Base-by-base conservation (phyloP, 1,140 invertebrate species). In the Capitella teleta region DNA sequence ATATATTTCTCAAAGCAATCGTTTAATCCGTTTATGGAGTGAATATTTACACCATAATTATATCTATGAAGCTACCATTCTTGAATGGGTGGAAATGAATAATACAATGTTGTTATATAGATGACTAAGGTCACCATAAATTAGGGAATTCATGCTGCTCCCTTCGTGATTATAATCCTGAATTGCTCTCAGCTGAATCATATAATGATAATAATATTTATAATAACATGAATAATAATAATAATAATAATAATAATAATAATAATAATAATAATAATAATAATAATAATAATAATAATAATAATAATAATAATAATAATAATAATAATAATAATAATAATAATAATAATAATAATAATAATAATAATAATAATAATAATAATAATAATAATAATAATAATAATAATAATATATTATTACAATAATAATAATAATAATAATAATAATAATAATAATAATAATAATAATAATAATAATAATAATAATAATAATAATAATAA, bases 161-260 rank as follows among this genome's bases (percentile, higher is more conserved):
- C n/a, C n/a, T n/a, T n/a, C n/a, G n/a, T n/a, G n/a, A n/a, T n/a
- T n/a, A n/a, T n/a, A n/a, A n/a, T n/a, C n/a, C n/a, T n/a, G n/a
- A n/a, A n/a, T n/a, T n/a, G n/a, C n/a, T n/a, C n/a, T n/a, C n/a
- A n/a, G n/a, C n/a, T n/a, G n/a, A n/a, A n/a, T n/a, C n/a, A n/a
- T n/a, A n/a, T 49, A 42, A 34, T 49, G 40, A 34, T 49, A 49
- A 34, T 49, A 49, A 24, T 42, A 49, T 30, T 49, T 3, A 34
- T 49, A 47, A 34, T 49, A 49, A 34, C 21, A 49, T 14, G 3
- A 42, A 16, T 49, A 49, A 34, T 49, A 49, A 34, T 49, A 49
- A 34, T 49, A 49, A 34, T 49, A 49, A 34, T 49, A 49, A 24
- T 49, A 49, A 34, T 49, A 49, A 34, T 49, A 49, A 34, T 49